Percentiles rank a stretch among this genome's conserved stretches.
Conservation (phyloP, 2,113 vertebrate genomes). For the Toxostoma redivivum region DNA sequence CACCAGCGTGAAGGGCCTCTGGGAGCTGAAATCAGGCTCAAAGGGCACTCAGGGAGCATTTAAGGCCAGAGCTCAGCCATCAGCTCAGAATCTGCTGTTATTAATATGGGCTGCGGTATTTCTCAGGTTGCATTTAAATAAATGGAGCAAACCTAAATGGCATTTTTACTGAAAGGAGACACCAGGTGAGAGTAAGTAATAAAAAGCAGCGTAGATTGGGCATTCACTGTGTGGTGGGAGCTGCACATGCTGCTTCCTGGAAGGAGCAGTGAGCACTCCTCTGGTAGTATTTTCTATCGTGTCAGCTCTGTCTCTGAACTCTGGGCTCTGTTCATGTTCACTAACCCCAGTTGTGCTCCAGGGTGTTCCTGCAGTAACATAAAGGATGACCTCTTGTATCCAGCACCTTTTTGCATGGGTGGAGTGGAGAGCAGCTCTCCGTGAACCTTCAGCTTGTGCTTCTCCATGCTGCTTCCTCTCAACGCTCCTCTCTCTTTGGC, state of each 20-base stretch:
- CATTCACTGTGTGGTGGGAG: neutral
- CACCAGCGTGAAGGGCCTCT: neutral
- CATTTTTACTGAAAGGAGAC: neutral
- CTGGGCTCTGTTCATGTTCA: slow-evolving; percentile 21
- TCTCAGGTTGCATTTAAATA: neutral
- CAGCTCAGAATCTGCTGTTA: neutral
- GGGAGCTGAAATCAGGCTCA: neutral
- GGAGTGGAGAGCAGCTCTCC: slow-evolving; percentile 67
- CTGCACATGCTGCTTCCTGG: neutral
- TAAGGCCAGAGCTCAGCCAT: neutral
- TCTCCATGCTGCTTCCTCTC: slow-evolving; percentile 83
- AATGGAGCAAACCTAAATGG: neutral
- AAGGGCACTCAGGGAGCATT: neutral
- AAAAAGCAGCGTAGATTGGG: neutral
- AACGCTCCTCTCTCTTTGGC: slow-evolving; percentile 85
- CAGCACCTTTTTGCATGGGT: slow-evolving; percentile 68
- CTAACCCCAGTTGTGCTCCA: slow-evolving; percentile 65
- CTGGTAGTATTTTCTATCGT: neutral
- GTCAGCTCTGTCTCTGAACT: neutral
- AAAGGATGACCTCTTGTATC: slow-evolving; percentile 55
- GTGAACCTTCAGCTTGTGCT: slow-evolving; percentile 79
- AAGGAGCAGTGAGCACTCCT: neutral
- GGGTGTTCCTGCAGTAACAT: slow-evolving; percentile 44
- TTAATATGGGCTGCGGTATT: neutral
- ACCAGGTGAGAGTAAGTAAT: neutral